phyloP scores from a whole-genome alignment of 1,140 invertebrate genomes.

The Neotoxoptera formosana region DNA sequence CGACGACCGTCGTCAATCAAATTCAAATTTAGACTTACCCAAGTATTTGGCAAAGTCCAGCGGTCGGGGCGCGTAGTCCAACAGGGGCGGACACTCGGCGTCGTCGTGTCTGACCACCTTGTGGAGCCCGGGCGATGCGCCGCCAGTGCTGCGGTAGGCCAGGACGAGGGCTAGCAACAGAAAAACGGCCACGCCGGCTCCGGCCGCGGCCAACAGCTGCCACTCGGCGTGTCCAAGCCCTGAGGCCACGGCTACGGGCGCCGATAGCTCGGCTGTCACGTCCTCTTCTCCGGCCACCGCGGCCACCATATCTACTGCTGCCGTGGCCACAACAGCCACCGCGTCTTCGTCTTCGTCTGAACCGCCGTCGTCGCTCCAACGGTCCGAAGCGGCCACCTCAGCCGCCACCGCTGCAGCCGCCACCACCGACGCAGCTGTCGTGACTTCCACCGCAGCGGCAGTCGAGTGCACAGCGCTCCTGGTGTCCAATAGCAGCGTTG shows the following conservation, averaged over 20 bases:
- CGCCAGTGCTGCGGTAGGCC: slow-evolving; percentile 19
- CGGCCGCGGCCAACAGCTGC: slow-evolving; percentile 52
- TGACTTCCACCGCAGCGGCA: slow-evolving; percentile 58
- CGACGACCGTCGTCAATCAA: background rate
- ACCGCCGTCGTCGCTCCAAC: slow-evolving; percentile 58
- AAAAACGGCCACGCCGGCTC: slow-evolving; percentile 50
- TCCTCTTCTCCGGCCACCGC: slow-evolving; percentile 57
- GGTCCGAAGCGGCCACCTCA: slow-evolving; percentile 37
- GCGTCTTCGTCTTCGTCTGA: slow-evolving; percentile 40
- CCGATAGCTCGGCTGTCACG: slow-evolving; percentile 36
- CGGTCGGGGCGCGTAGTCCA: background rate
- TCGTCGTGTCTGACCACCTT: background rate
- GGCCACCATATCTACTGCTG: background rate
- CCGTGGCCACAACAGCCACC: background rate
- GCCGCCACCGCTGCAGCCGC: slow-evolving; percentile 53
- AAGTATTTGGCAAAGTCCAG: slow-evolving; percentile 38
- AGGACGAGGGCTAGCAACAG: slow-evolving; percentile 48
- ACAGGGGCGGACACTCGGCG: slow-evolving; percentile 38
- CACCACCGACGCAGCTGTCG: slow-evolving; percentile 18
- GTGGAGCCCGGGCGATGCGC: background rate
- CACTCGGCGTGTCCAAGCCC: background rate
- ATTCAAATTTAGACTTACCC: background rate
- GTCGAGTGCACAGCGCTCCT: slow-evolving; percentile 37
- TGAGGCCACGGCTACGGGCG: background rate
- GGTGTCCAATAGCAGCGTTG: slow-evolving; percentile 44